These are phyloP conservation scores for Selene dorsalis DNA, from an alignment of 2,797 vertebrate genomes.

Conservation along the genomic window DNA sequence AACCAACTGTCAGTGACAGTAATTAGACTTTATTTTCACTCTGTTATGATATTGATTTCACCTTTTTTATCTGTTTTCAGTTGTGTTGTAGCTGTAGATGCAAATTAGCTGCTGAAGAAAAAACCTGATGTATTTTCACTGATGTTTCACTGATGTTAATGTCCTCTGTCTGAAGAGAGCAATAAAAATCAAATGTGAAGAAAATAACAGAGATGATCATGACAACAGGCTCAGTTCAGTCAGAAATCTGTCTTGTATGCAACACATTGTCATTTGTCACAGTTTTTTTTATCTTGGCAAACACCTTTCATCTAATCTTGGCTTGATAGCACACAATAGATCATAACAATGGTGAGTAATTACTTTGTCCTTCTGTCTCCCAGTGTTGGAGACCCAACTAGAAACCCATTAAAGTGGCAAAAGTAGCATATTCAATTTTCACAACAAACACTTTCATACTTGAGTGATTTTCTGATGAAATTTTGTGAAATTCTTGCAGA, in stretches of 20 bases:
- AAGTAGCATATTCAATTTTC: constrained; percentile 22
- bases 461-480: constrained; percentile 30
- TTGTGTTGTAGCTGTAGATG: neutral
- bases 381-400: constrained; percentile 24
- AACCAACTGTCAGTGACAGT: neutral
- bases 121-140: neutral
- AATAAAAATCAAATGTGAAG: neutral
- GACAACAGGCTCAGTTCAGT: neutral
- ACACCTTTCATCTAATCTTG: neutral
- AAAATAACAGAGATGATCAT: neutral
- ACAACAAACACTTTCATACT: constrained; percentile 17
- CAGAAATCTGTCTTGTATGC: neutral
- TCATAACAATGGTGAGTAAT: neutral
- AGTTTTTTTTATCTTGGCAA: neutral
- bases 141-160: neutral
- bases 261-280: neutral
- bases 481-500: constrained; percentile 30
- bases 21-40: neutral
- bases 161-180: neutral
- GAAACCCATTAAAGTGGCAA: constrained; percentile 33
- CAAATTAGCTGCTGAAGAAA: neutral
- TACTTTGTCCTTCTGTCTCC: neutral
- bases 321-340: neutral
- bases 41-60: neutral
- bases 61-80: neutral